Percentiles rank a stretch among this genome's conserved stretches.
phyloP scores from a whole-genome alignment of 2,113 vertebrate genomes.

The Gambusia holbrooki region DNA sequence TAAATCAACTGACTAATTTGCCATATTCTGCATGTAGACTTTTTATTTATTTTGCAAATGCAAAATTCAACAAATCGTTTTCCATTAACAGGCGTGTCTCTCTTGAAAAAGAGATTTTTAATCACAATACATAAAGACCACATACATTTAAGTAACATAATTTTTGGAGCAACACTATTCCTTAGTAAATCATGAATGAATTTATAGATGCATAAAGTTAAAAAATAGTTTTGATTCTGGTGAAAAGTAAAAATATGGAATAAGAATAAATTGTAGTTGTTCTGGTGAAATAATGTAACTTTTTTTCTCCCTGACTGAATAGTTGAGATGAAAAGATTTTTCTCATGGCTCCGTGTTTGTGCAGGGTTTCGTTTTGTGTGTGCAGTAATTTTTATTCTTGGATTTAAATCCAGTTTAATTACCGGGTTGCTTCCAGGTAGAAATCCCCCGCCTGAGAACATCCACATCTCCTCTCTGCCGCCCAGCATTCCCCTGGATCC shows the following conservation, averaged over 20 bases:
- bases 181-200: too few species aligned
- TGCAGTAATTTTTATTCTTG: not conserved
- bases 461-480: constrained; percentile 66
- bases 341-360: not conserved
- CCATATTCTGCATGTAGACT: not conserved
- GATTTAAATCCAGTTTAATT: constrained; percentile 1
- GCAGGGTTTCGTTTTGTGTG: not conserved
- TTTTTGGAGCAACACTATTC: too few species aligned
- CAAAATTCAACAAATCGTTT: not conserved
- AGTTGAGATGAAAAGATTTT: not conserved
- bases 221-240: not conserved
- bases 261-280: not conserved
- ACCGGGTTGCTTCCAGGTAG: constrained; percentile 50
- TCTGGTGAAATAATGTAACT: not conserved
- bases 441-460: constrained; percentile 42
- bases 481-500: constrained; percentile 50
- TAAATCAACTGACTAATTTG: not conserved
- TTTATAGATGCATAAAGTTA: too few species aligned
- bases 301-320: not conserved
- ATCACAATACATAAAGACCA: too few species aligned
- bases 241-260: not conserved
- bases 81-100: not conserved
- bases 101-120: too few species aligned
- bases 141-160: too few species aligned
- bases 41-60: not conserved